Evolutionary conservation across 1,140 invertebrate genomes (phyloP), one percentile per base, ranked within the genome.

Genomic region (Adoxophyes honmai): DNA sequence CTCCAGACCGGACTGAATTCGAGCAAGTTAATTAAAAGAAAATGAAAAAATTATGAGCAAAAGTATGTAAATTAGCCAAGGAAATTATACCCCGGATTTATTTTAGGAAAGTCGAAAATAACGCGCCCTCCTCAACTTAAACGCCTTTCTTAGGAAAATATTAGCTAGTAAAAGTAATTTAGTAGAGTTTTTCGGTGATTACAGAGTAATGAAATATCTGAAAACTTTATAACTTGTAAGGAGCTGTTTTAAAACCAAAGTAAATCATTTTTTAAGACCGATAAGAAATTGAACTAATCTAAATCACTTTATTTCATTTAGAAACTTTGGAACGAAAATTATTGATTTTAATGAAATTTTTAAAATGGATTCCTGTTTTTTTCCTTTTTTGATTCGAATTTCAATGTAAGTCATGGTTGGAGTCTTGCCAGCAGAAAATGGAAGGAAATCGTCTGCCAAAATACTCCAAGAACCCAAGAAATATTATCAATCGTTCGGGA

Each of bases 11-110:
- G 21, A 28, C 2, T 56, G 51, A 60, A 55, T 48, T 63, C 48
- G 53, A 63, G 59, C 28, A 11, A 56, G 54, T 57, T 69, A 69
- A 69, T 69, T 69, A 69, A 69, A 69, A 69, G 63, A 69, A 66
- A 69, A 69, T 69, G 60, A 66, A 69, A 66, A 66, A 55, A 58
- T 63, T 57, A 63, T 66, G 51, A 44, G 36, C 28, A 21, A 62
- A 69, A 65, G 56, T 66, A 69, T 69, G 67, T 59, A 69, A 69
- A 69, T 69, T 62, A 66, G 48, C 61, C 55, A 18, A 35, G 51
- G 57, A 44, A 55, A 62, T 37, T 55, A 34, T 34, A 39, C 54
- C 57, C 58, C 37, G 42, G 51, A 48, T 48, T 48, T 48, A 28
- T 48, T 13, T 28, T 39, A 39, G 39, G 7, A 44, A 48, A 48